A percentile compares a stretch with the other conserved stretches of the same genome.
phyloP scores from a whole-genome alignment of 92 coral and sea anemone species.

The Actinostola sp. region DNA sequence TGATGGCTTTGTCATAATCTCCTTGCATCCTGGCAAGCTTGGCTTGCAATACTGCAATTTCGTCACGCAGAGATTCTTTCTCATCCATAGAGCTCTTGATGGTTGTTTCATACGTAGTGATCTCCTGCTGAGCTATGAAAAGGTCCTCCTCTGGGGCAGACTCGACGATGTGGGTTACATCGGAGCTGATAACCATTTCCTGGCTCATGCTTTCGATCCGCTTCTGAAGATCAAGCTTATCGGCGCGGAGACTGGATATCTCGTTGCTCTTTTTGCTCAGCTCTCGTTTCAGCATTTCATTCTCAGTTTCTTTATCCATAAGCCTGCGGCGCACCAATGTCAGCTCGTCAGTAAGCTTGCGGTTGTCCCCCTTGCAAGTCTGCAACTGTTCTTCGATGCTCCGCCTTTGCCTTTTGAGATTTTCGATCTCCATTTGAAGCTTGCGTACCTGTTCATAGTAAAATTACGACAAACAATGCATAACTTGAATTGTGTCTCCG shows the following conservation, averaged over 20 bases:
- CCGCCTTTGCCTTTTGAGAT: constrained; percentile 79
- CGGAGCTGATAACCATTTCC: constrained; percentile 75
- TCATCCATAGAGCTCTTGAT: constrained; percentile 85
- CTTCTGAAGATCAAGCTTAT: constrained; percentile 81
- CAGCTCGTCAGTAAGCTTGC: constrained; percentile 87
- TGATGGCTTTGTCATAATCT: constrained; percentile 89
- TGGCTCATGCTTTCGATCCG: constrained; percentile 86
- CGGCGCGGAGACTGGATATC: constrained; percentile 81
- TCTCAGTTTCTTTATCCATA: constrained; percentile 80
- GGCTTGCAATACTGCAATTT: constrained; percentile 74
- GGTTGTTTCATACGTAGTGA: constrained; percentile 80
- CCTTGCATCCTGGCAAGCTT: constrained; percentile 85
- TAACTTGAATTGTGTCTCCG: neutral
- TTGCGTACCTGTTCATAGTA: constrained; percentile 65
- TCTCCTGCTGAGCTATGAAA: constrained; percentile 62
- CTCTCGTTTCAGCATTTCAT: constrained; percentile 88
- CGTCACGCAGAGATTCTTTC: constrained; percentile 79
- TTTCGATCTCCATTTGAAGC: constrained; percentile 83
- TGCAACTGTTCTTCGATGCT: constrained; percentile 79
- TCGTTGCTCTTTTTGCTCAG: constrained; percentile 76
- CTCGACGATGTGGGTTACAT: constrained; percentile 64
- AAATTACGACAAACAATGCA: neutral
- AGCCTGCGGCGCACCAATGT: constrained; percentile 74
- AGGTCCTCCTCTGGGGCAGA: constrained; percentile 78
- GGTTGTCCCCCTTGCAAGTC: constrained; percentile 84